Percentiles rank a stretch among this genome's conserved stretches.
Conservation (phyloP, 2,113 vertebrate species). For the Geococcyx californianus region DNA sequence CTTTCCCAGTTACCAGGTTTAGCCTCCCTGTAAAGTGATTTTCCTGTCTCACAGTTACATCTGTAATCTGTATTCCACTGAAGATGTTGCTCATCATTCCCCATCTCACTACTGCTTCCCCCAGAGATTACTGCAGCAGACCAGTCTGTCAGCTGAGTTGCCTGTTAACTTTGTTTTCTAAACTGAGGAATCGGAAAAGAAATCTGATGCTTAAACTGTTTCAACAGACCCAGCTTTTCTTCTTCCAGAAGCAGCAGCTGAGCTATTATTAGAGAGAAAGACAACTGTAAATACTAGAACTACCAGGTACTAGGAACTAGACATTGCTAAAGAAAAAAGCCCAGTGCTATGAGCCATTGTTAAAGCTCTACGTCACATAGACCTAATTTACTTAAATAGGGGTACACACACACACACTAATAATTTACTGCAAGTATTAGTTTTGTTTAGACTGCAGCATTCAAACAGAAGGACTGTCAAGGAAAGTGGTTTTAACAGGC, state of each 20-base stretch:
- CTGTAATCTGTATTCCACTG: neutral
- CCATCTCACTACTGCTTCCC: neutral
- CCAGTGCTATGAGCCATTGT: neutral
- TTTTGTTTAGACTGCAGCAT: neutral
- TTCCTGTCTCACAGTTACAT: neutral
- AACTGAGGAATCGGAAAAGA: neutral
- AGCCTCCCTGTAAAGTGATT: neutral
- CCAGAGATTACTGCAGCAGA: neutral
- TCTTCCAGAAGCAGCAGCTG: neutral
- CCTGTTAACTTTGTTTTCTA: neutral
- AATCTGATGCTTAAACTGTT: neutral
- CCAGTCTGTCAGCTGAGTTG: neutral
- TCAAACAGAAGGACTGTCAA: neutral
- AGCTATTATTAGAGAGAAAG: neutral
- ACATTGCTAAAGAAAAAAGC: neutral
- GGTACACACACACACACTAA: no score
- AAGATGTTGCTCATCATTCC: accelerated
- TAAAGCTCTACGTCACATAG: neutral
- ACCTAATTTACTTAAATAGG: neutral
- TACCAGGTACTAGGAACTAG: neutral
- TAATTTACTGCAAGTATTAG: neutral
- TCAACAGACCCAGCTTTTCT: neutral
- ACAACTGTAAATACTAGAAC: neutral
- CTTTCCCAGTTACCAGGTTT: neutral
- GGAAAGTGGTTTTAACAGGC: neutral